phyloP scores from a whole-genome alignment of 2,113 vertebrate genomes.

The Saguinus imperator region DNA sequence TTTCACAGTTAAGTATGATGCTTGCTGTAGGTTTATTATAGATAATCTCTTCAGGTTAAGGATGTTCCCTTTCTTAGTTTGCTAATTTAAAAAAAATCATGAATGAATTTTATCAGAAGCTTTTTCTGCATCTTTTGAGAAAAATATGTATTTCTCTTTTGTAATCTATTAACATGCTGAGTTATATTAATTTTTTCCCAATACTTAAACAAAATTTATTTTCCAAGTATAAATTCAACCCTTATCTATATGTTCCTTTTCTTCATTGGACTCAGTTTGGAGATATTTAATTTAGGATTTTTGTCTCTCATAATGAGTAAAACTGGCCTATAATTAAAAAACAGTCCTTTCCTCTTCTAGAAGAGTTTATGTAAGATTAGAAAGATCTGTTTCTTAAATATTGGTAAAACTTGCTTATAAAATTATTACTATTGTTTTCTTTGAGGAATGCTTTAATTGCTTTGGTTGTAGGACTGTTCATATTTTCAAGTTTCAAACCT shows the following conservation, averaged over 20 bases:
- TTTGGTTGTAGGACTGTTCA: constrained; percentile 5
- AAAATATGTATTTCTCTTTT: constrained; percentile 21
- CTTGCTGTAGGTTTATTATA: constrained; percentile 65
- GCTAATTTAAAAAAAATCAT: background rate
- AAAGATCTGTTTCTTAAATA: constrained; percentile 5
- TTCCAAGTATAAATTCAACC: constrained; percentile 31
- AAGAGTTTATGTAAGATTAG: constrained; percentile 31
- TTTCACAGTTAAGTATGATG: constrained; percentile 72
- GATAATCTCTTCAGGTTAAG: constrained; percentile 64
- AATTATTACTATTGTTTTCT: constrained; percentile 36
- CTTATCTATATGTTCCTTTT: background rate
- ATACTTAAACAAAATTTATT: background rate
- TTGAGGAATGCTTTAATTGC: background rate
- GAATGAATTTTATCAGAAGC: constrained; percentile 39
- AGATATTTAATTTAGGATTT: constrained; percentile 33
- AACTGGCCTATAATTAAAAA: background rate
- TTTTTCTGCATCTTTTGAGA: constrained; percentile 52
- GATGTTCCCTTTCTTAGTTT: constrained; percentile 30
- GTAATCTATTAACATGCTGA: constrained; percentile 23
- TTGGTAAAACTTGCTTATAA: constrained; percentile 21
- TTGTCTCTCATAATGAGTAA: constrained; percentile 24
- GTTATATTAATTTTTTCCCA: constrained; percentile 23
- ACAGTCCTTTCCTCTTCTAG: background rate
- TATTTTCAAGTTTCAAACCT: constrained; percentile 31
- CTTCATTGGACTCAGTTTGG: constrained; percentile 33